Evolutionary conservation across 2,797 vertebrate species (phyloP).

Genomic region (Eutrigla gurnardus): DNA sequence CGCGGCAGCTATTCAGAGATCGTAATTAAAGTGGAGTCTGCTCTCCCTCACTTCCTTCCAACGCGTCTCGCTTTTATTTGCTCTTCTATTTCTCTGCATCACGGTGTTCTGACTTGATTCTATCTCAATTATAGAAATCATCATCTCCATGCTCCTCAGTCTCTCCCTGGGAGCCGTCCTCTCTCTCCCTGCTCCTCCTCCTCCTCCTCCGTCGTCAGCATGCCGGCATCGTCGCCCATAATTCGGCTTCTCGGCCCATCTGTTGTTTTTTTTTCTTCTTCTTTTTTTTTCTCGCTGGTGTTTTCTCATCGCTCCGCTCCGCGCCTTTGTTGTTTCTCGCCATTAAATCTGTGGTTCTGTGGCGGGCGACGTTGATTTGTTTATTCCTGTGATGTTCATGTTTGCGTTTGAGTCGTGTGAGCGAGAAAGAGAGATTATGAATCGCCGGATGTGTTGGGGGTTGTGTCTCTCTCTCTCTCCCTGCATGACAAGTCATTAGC

Average conservation of each 20-base stretch:
- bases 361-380: conserved; percentile 55
- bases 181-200: conserved; percentile 1
- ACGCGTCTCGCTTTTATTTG: conserved; percentile 56
- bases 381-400: conserved; percentile 51
- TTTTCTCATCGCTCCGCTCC: conserved; percentile 61
- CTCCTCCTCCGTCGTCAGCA: conserved; percentile 41
- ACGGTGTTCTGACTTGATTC: conserved; percentile 58
- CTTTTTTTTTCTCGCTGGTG: conserved; percentile 49
- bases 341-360: conserved; percentile 67
- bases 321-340: conserved; percentile 68
- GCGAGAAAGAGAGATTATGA: conserved; percentile 40
- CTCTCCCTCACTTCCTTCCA: conserved; percentile 36
- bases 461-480: conserved; percentile 18
- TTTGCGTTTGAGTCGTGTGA: conserved; percentile 24
- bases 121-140: conserved; percentile 71
- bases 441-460: conserved; percentile 22
- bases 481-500: conserved; percentile 69
- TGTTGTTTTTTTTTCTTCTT: conserved; percentile 53
- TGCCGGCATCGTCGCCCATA: conserved; percentile 48
- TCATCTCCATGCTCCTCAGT: conserved; percentile 53
- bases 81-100: conserved; percentile 53
- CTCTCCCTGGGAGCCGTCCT: conserved; percentile 44
- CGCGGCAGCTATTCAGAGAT: conserved; percentile 62
- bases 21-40: conserved; percentile 66
- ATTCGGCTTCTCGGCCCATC: conserved; percentile 75